Conservation (phyloP, 1,140 invertebrate species). For the Hycleus cichorii region DNA sequence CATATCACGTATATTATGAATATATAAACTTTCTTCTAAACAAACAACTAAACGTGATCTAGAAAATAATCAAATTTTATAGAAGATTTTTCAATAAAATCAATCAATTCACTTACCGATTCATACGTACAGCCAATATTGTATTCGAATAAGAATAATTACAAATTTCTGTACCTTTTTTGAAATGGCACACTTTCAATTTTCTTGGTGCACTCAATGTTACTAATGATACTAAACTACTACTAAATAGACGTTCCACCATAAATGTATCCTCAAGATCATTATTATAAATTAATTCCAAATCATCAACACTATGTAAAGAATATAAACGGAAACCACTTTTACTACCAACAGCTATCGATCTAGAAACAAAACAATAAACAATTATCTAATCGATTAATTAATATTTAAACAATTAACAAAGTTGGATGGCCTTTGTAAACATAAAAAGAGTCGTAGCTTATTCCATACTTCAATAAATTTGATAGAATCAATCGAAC, state of each 20-base stretch:
- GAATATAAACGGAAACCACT: conserved; percentile 84
- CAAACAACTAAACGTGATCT: conserved; percentile 85
- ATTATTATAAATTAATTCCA: conserved; percentile 84
- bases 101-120: conserved; percentile 61
- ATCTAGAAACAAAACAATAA: conserved; percentile 53
- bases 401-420: no score
- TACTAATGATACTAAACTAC: conserved; percentile 92
- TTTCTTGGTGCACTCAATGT: conserved; percentile 86
- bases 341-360: conserved; percentile 83
- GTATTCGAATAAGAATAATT: conserved; percentile 98
- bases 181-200: conserved; percentile 95
- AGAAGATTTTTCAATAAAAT: background rate
- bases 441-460: no score
- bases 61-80: background rate
- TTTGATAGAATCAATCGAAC: no score
- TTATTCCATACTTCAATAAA: no score
- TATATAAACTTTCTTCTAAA: conserved; percentile 94
- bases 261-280: conserved; percentile 81
- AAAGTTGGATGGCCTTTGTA: no score
- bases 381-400: background rate
- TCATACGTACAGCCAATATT: conserved; percentile 93
- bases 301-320: conserved; percentile 71
- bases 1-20: conserved; percentile 99
- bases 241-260: conserved; percentile 94
- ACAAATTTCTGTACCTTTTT: conserved; percentile 97